Conservation (phyloP, 2,888 invertebrate species). For the Rutpela maculata region DNA sequence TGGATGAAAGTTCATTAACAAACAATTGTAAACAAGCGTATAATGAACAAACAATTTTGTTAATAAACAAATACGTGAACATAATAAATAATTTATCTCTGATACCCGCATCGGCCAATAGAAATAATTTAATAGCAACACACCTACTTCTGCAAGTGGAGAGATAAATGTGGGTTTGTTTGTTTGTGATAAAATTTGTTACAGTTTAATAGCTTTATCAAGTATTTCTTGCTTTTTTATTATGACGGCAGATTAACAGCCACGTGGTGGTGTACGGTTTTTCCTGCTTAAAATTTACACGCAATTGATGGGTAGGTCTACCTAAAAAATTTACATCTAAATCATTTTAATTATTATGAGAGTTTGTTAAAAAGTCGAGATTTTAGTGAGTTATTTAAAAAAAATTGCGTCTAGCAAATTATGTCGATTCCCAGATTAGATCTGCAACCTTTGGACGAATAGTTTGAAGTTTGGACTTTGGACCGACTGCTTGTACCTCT, state of each 20-base stretch:
- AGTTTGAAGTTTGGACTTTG: slow-evolving; percentile 38
- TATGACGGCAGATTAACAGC: slow-evolving; percentile 6
- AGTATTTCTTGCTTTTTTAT: slow-evolving; percentile 5
- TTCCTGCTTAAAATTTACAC: not conserved
- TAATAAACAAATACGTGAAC: slow-evolving; percentile 3
- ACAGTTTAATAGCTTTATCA: slow-evolving; percentile 5
- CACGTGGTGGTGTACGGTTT: not conserved
- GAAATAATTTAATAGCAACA: slow-evolving; percentile 32
- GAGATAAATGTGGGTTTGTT: slow-evolving; percentile 12
- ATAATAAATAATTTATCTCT: slow-evolving; percentile 4
- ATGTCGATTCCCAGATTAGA: not conserved
- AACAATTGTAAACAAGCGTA: not conserved
- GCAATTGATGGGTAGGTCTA: not conserved
- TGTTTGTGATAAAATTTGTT: slow-evolving; percentile 18
- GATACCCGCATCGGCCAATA: slow-evolving; percentile 10
- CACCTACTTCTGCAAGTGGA: slow-evolving; percentile 24
- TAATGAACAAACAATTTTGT: not conserved
- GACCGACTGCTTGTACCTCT: slow-evolving; percentile 21
- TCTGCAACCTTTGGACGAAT: slow-evolving; percentile 31
- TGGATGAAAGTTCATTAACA: not conserved
- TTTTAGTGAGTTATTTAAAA: not conserved
- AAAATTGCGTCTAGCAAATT: not conserved
- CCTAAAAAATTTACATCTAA: not conserved
- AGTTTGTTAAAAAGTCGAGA: too few species aligned
- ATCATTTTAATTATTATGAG: not conserved